Conservation (phyloP, 2,797 vertebrate species). For the Sebastolobus altivelis region DNA sequence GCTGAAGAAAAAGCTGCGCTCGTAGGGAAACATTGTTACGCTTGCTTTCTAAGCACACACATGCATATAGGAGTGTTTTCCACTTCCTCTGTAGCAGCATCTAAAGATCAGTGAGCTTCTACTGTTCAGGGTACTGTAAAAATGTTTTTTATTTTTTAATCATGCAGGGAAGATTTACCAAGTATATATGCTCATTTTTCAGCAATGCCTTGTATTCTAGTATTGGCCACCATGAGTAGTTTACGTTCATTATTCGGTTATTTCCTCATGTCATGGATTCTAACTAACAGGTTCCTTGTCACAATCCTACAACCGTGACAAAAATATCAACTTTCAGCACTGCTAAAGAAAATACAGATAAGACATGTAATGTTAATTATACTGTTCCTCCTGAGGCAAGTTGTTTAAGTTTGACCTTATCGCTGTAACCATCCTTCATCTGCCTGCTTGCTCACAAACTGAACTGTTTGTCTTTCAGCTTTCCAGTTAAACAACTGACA, state of each 20-base stretch:
- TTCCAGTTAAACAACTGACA: conserved; percentile 34
- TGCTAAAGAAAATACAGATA: background rate
- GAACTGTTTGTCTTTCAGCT: conserved; percentile 53
- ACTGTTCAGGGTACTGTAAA: conserved; percentile 4
- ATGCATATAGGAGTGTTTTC: conserved; percentile 17
- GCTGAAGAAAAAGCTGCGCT: conserved; percentile 48
- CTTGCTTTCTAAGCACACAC: conserved; percentile 46
- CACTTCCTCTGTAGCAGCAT: conserved; percentile 26
- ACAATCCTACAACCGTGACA: background rate
- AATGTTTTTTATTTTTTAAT: conserved; percentile 7
- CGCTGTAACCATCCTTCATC: conserved; percentile 18
- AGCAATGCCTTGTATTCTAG: background rate
- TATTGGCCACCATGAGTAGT: conserved; percentile 1
- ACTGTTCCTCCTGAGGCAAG: conserved; percentile 37
- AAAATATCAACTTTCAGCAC: background rate
- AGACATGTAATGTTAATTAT: conserved; percentile 11
- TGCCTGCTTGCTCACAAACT: conserved; percentile 35
- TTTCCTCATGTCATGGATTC: background rate
- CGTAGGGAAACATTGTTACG: conserved; percentile 36
- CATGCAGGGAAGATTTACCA: conserved; percentile 3
- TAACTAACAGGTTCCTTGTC: background rate
- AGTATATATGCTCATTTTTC: background rate
- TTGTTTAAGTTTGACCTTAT: conserved; percentile 40
- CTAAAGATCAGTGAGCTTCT: conserved; percentile 21
- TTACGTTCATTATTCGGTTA: background rate